phyloP scores from a whole-genome alignment of 2,888 invertebrate genomes.

The Trissoscelio sp. region DNA sequence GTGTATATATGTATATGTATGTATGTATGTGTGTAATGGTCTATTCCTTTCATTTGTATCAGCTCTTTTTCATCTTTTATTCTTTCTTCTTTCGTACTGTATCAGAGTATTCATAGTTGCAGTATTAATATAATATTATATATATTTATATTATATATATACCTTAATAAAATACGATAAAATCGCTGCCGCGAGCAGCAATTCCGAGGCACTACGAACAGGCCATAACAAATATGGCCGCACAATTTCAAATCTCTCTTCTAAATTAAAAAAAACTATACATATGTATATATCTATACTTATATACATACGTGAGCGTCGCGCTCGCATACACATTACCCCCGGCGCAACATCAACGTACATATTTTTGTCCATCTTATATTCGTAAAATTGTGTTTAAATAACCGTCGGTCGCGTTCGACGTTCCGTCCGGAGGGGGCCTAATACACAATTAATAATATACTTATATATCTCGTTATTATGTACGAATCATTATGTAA shows the following conservation, averaged over 20 bases:
- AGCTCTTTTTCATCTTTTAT: slow-evolving; percentile 42
- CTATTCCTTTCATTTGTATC: slow-evolving; percentile 22
- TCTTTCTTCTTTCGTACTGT: slow-evolving; percentile 73
- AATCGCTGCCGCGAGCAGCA: slow-evolving; percentile 83
- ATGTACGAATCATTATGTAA: slow-evolving; percentile 80
- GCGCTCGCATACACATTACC: slow-evolving; percentile 62
- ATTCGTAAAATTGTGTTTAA: slow-evolving; percentile 59
- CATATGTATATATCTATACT: slow-evolving; percentile 71
- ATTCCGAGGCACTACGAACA: slow-evolving; percentile 84
- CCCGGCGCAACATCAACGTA: slow-evolving; percentile 58
- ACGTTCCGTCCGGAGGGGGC: slow-evolving; percentile 67
- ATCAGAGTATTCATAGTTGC: slow-evolving; percentile 81
- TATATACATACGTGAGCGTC: slow-evolving; percentile 68
- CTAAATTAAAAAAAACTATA: slow-evolving; percentile 75
- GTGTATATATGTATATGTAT: not conserved
- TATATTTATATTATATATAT: slow-evolving; percentile 70
- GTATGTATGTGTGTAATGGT: not conserved
- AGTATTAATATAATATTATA: slow-evolving; percentile 79
- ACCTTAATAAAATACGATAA: slow-evolving; percentile 83
- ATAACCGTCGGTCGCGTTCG: slow-evolving; percentile 51
- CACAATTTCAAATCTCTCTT: slow-evolving; percentile 82
- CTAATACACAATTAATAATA: slow-evolving; percentile 78
- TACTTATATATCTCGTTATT: slow-evolving; percentile 77
- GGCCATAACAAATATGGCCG: slow-evolving; percentile 83
- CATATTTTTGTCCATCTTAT: slow-evolving; percentile 55